Evolutionary conservation across 2,797 vertebrate genomes (phyloP).

Genomic region (Crenichthys baileyi): DNA sequence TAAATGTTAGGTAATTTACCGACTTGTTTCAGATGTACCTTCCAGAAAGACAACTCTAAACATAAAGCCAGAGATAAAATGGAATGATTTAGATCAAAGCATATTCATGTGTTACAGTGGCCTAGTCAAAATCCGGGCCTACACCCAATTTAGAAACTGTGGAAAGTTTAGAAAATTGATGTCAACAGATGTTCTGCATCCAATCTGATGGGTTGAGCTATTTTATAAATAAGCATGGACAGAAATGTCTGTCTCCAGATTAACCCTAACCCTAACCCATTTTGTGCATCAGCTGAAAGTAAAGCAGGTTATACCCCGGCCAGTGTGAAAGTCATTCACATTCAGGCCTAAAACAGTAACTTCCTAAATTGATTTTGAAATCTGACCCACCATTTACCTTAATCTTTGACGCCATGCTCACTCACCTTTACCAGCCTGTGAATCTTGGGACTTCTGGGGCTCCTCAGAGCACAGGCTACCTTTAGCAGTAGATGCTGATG

Average conservation of each 20-base stretch:
- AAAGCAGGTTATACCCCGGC: neutral
- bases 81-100: neutral
- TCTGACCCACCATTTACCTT: neutral
- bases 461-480: constrained; percentile 48
- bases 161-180: too few species aligned
- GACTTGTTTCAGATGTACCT: neutral
- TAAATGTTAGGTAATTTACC: too few species aligned
- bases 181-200: neutral
- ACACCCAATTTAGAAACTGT: neutral
- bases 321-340: neutral
- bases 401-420: constrained; percentile 7
- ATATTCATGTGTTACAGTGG: neutral
- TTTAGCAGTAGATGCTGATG: constrained; percentile 35
- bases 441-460: constrained; percentile 52
- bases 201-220: neutral
- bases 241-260: neutral
- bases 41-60: neutral
- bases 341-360: constrained; percentile 2
- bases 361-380: constrained; percentile 6
- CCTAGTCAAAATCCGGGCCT: neutral
- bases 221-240: neutral
- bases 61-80: neutral
- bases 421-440: constrained; percentile 72
- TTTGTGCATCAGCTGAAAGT: neutral
- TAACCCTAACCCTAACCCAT: too few species aligned